Evolutionary conservation across 2,888 invertebrate genomes (phyloP), one percentile per base, ranked within the genome.

Genomic region (Epicampocera succincta): DNA sequence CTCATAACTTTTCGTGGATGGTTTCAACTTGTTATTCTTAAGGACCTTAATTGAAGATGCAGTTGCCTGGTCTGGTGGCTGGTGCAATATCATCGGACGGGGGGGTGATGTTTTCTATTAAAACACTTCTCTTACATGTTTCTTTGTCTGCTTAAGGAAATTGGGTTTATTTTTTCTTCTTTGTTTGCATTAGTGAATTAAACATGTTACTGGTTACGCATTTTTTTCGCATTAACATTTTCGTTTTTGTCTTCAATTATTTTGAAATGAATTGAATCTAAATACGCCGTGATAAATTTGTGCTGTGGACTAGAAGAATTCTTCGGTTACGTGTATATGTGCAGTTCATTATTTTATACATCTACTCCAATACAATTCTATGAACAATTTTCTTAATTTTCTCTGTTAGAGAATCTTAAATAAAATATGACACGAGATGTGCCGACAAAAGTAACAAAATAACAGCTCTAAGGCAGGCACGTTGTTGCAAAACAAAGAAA

Each of bases 221-320:
- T 48, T 48, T 60, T 25, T 50, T 40, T 4, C 15, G 13, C n/a
- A 21, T 50, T 42, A 6, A 29, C 54, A 17, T 48, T 4, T 48
- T 15, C 8, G 0, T 40, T 1, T 19, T 60, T 29, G 1, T 44
- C 13, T 54, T 68, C 33, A 33, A 33, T 42, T 12, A 40, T 13
- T 4, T 40, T 38, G 17, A 69, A 61, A 52, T 72, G 50, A 61
- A 72, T 61, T 42, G 72, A 42, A 61, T 61, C 25, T n/a, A 52
- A 72, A 61, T 29, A 61, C 33, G 42, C 72, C n/a, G 13, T 61
- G 17, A 61, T 48, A 72, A 9, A 9, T 33, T 56, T 21, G 29
- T 65, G 21, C 15, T 21, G 13, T 13, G 13, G 33, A 8, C 6
- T 9, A 33, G 33, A 33, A 33, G 33, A 33, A 33, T 33, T 29